phyloP scores from a whole-genome alignment of 2,888 invertebrate genomes.

The Platerodrilus igneus region DNA sequence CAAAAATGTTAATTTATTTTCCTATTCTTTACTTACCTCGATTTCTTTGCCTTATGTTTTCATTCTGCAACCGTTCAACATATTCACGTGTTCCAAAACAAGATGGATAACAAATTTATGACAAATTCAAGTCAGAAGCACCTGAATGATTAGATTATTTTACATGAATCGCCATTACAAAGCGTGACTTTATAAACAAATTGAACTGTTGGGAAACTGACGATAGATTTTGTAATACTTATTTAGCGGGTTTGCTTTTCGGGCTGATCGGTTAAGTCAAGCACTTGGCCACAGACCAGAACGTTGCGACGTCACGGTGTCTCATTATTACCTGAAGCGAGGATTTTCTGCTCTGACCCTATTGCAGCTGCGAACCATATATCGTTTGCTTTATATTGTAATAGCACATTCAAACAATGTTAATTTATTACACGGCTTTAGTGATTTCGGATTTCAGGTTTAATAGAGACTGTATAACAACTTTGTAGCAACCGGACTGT shows the following conservation, averaged over 20 bases:
- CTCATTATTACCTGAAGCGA: conserved; percentile 29
- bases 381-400: conserved; percentile 13
- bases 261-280: conserved; percentile 20
- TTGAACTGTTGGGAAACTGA: too few relatives aligned
- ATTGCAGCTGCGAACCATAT: conserved; percentile 24
- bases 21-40: too few relatives aligned
- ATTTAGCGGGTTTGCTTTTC: conserved; percentile 21
- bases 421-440: conserved; percentile 15
- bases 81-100: too few relatives aligned
- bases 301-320: conserved; percentile 24
- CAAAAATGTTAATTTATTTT: too few relatives aligned
- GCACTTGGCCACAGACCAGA: conserved; percentile 29
- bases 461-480: neutral
- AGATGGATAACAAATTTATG: too few relatives aligned
- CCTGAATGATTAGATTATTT: too few relatives aligned
- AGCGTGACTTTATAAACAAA: too few relatives aligned
- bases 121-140: too few relatives aligned
- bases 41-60: too few relatives aligned
- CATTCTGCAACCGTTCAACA: too few relatives aligned
- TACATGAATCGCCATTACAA: too few relatives aligned
- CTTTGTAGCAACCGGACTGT: too few relatives aligned
- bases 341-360: conserved; percentile 18
- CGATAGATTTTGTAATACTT: conserved; percentile 17
- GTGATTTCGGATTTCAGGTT: conserved; percentile 4
- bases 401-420: conserved; percentile 14